Evolutionary conservation across 2,797 vertebrate species (phyloP).

Genomic region (Arctocebus calabarensis): DNA sequence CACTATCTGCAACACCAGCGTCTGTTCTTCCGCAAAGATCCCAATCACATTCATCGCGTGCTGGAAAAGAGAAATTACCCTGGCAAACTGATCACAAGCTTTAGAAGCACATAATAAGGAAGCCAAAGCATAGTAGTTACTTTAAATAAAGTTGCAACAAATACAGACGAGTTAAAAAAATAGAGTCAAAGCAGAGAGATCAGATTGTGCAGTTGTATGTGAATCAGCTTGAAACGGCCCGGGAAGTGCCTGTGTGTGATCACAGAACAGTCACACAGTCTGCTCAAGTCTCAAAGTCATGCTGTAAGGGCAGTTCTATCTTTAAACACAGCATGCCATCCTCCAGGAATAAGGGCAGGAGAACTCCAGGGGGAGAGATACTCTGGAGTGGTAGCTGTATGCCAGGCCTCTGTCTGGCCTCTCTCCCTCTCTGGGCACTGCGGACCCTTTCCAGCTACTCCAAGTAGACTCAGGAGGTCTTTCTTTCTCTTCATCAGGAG

Average conservation of each 20-base stretch:
- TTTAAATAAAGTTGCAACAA: not conserved
- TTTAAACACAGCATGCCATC: not conserved
- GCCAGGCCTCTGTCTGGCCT: not conserved
- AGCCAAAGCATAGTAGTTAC: not conserved
- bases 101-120: not conserved
- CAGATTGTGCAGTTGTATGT: rapidly evolving
- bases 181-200: not conserved
- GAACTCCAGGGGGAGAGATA: not conserved
- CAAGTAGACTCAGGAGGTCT: not conserved
- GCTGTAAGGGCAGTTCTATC: not conserved
- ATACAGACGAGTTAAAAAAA: not conserved
- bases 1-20: slow-evolving; percentile 97
- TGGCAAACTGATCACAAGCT: too few species aligned
- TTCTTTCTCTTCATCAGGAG: not conserved
- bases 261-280: rapidly evolving
- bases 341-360: not conserved
- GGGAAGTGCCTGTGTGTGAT: not conserved
- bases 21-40: slow-evolving; percentile 92
- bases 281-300: not conserved
- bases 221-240: not conserved
- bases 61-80: slow-evolving; percentile 84
- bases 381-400: not conserved
- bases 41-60: slow-evolving; percentile 99
- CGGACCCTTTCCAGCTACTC: not conserved
- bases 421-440: not conserved